Percentiles rank a stretch among this genome's conserved stretches.
These are phyloP conservation scores for Bubo scandiacus DNA, from an alignment of 2,113 vertebrate genomes.

Conservation along the genomic window DNA sequence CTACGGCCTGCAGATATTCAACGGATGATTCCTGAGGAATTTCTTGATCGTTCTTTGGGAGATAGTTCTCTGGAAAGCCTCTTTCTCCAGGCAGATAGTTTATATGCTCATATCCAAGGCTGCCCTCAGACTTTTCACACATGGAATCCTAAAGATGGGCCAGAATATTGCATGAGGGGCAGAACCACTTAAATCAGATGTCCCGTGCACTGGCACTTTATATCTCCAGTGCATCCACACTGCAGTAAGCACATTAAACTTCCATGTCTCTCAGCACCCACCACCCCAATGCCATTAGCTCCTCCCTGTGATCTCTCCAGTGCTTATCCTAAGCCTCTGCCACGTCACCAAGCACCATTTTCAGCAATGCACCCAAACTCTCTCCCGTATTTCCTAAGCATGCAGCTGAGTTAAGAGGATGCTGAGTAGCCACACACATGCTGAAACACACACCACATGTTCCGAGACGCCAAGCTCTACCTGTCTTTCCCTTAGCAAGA, in stretches of 20 bases:
- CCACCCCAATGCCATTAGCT: neutral
- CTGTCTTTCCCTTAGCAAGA: neutral
- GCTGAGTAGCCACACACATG: neutral
- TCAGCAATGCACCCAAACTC: neutral
- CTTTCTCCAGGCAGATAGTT: slow-evolving; percentile 50
- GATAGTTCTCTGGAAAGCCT: slow-evolving; percentile 61
- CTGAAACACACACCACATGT: neutral
- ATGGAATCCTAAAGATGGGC: slow-evolving; percentile 82
- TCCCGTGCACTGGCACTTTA: neutral
- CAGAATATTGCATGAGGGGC: neutral
- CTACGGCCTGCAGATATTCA: slow-evolving; percentile 82
- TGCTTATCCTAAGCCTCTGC: neutral
- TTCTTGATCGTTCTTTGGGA: neutral
- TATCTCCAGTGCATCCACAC: neutral
- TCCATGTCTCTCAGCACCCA: neutral
- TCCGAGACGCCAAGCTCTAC: neutral
- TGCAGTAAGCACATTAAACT: neutral
- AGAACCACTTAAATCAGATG: neutral
- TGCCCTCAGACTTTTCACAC: slow-evolving; percentile 79
- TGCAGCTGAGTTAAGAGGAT: neutral
- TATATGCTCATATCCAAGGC: neutral
- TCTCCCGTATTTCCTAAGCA: neutral
- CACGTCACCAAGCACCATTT: neutral
- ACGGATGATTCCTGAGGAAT: slow-evolving; percentile 57
- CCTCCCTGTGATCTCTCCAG: neutral